Evolutionary conservation across 2,797 vertebrate species (phyloP), one percentile per base, ranked within the genome.

Genomic region (Chloroceryle amazona): DNA sequence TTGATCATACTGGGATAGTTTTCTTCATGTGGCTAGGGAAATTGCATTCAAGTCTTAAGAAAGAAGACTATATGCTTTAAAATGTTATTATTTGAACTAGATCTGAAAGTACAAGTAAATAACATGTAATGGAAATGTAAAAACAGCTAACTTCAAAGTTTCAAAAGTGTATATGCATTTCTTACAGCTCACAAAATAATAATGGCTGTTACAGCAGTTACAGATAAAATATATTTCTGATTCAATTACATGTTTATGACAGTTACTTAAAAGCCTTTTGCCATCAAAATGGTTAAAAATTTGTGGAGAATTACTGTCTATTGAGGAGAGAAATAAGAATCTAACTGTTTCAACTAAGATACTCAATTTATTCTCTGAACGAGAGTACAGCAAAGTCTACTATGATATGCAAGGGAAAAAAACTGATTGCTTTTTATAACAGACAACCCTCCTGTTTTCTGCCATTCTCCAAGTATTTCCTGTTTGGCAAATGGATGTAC

Each of bases 371-470:
- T 41, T 70, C 19, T 74, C 31, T 65, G 49, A 82, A 37, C 49
- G 26, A 67, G 23, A 37, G n/a, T 74, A 37, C 15, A 62, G 23
- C 11, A 33, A 90, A 71, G 54, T 63, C 35, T 79, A 18, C 31
- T 44, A 2, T 31, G 74, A 44, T 21, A 6, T 52, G 42, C 16
- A 63, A 16, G 33, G 51, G 44, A 61, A 92, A 81, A 81, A 62
- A 39, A 44, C 5, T 18, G 4, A 14, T 28, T 11, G 8, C 2
- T 28, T 70, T 58, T 76, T 21, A 25, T 63, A n/a, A 65, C 5
- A 4, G 9, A 39, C 13, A 42, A 2, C 3, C 4, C 2, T 10
- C 4, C 1, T 29, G 0, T 75, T 73, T 85, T 75, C 31, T 61
- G 10, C 11, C 16, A 14, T 54, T 76, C 6, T 78, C 25, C 68